Evolutionary conservation across 2,888 invertebrate species (phyloP).

Genomic region (Ypsolopha scabrella): DNA sequence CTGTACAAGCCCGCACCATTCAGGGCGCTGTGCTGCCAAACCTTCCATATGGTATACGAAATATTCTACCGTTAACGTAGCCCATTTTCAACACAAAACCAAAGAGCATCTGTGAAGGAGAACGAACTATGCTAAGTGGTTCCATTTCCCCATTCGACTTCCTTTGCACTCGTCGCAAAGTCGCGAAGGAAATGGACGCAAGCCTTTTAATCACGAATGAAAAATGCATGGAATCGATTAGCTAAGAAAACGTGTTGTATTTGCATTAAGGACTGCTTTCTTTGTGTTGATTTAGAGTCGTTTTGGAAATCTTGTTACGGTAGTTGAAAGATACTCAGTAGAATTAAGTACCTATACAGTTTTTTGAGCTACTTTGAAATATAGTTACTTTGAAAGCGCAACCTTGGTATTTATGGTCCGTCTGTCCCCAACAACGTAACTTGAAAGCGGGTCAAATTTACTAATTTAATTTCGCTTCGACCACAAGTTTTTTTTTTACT

Average conservation of each 20-base stretch:
- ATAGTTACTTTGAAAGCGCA: too few relatives aligned
- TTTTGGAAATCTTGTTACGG: too few relatives aligned
- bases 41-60: background rate
- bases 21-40: too few relatives aligned
- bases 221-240: constrained; percentile 21
- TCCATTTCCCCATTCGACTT: constrained; percentile 26
- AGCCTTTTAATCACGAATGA: constrained; percentile 44
- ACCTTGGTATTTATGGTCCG: too few relatives aligned
- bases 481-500: too few relatives aligned
- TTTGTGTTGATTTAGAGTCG: background rate
- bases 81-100: background rate
- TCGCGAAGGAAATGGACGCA: constrained; percentile 5
- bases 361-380: too few relatives aligned
- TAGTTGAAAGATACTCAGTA: too few relatives aligned
- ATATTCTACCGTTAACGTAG: background rate
- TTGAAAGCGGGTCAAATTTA: too few relatives aligned
- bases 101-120: background rate
- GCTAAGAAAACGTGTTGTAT: background rate
- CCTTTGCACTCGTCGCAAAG: background rate
- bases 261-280: background rate
- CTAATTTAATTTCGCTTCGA: too few relatives aligned
- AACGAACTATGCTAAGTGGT: constrained; percentile 13
- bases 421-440: too few relatives aligned
- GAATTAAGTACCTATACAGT: too few relatives aligned
- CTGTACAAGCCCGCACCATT: too few relatives aligned